Evolutionary conservation across 2,113 vertebrate species (phyloP).

Genomic region (Anolis sagrei): DNA sequence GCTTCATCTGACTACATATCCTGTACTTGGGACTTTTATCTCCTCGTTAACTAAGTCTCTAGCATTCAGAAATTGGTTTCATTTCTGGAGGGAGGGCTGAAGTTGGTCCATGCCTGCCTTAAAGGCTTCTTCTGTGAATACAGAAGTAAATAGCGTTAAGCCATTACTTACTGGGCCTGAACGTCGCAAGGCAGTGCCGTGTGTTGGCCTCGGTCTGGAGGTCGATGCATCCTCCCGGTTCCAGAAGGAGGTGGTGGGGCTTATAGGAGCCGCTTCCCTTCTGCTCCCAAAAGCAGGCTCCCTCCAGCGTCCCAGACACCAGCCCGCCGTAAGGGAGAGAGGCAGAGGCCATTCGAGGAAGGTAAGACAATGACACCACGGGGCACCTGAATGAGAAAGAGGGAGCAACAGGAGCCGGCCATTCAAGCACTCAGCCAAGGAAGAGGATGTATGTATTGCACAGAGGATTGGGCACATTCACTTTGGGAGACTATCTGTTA

Average conservation of each 20-base stretch:
- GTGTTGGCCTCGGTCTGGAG: slow-evolving; percentile 90
- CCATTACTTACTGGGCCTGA: slow-evolving; percentile 82
- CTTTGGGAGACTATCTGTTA: too few species aligned
- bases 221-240: slow-evolving; percentile 86
- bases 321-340: slow-evolving; percentile 88
- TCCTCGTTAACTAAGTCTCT: too few species aligned
- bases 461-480: too few species aligned
- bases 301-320: slow-evolving; percentile 90
- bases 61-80: too few species aligned
- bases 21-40: too few species aligned
- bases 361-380: slow-evolving; percentile 88
- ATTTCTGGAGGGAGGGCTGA: too few species aligned
- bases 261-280: slow-evolving; percentile 78
- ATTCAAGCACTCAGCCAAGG: too few species aligned
- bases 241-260: slow-evolving; percentile 88
- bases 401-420: background rate
- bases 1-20: too few species aligned
- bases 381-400: slow-evolving; percentile 82
- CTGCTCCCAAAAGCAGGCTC: slow-evolving; percentile 93
- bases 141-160: too few species aligned
- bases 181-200: slow-evolving; percentile 92
- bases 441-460: background rate
- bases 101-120: too few species aligned
- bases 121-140: too few species aligned
- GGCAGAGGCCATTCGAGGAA: slow-evolving; percentile 86